phyloP scores from a whole-genome alignment of 1,140 invertebrate species.

The Phenacoccus solenopsis region DNA sequence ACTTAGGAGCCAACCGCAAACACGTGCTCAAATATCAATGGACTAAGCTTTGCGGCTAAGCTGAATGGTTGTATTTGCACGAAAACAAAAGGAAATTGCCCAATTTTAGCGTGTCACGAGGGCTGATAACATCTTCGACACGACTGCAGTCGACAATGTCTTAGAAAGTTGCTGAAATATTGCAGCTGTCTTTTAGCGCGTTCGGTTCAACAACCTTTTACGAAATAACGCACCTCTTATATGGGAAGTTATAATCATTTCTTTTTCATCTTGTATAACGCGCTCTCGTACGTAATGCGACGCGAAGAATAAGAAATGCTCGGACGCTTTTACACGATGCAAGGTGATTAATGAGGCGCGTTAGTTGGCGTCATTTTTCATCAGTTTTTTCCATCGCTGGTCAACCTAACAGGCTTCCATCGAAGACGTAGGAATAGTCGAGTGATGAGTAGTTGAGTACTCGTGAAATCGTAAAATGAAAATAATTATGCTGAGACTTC shows the following conservation, averaged over 20 bases:
- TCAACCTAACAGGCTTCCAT: too few species aligned
- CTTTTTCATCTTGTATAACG: background rate
- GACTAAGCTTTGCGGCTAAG: too few species aligned
- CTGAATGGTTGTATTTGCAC: too few species aligned
- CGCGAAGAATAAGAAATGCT: background rate
- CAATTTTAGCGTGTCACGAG: background rate
- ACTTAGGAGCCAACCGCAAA: too few species aligned
- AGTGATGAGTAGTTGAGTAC: too few species aligned
- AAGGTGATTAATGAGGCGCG: background rate
- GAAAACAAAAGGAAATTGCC: too few species aligned
- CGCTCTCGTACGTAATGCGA: background rate
- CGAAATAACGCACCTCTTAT: background rate
- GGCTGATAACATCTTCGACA: background rate
- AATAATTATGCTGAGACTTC: too few species aligned
- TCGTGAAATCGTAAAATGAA: too few species aligned
- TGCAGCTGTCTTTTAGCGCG: background rate
- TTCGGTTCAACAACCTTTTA: background rate
- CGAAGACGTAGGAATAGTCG: too few species aligned
- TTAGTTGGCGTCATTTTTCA: background rate
- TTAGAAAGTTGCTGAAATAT: background rate
- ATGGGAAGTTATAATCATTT: background rate
- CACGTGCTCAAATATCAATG: too few species aligned
- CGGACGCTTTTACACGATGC: background rate
- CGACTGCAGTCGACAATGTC: background rate
- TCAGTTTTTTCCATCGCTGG: background rate